Conservation (phyloP, 92 coral and sea anemone genomes). For the Umimayanthus chanpuru region DNA sequence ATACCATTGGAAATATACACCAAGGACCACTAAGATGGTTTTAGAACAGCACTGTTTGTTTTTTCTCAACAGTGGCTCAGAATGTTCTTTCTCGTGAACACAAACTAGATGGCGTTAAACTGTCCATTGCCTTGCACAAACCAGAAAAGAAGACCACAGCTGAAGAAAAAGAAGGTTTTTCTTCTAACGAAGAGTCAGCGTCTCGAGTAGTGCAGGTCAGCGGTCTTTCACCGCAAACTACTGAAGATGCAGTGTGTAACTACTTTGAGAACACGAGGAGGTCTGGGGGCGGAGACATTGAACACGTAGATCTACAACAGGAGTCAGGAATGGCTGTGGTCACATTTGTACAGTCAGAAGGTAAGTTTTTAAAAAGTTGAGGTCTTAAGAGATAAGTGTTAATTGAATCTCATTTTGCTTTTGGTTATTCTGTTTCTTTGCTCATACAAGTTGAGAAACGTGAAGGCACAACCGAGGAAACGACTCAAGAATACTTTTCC, state of each 20-base stretch:
- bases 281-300: constrained; percentile 85
- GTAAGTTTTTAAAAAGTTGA: constrained; percentile 25
- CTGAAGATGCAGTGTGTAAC: constrained; percentile 62
- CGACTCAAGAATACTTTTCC: too few species aligned
- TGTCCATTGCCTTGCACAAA: not conserved
- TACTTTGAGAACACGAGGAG: constrained; percentile 84
- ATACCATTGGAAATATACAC: too few species aligned
- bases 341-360: constrained; percentile 63
- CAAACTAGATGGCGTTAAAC: constrained; percentile 5
- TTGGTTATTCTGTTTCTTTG: not conserved
- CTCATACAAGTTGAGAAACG: too few species aligned
- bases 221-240: constrained; percentile 60
- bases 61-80: not conserved
- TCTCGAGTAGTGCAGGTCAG: constrained; percentile 50
- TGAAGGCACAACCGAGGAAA: too few species aligned
- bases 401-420: not conserved
- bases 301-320: constrained; percentile 42
- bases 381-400: too few species aligned
- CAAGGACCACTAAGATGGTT: too few species aligned
- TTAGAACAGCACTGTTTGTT: not conserved
- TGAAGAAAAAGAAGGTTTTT: not conserved
- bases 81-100: constrained; percentile 5
- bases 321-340: constrained; percentile 58
- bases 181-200: not conserved
- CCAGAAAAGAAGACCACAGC: not conserved